A percentile compares a stretch with the other conserved stretches of the same genome.
phyloP scores from a whole-genome alignment of 2,888 invertebrate genomes.

The Dichetophora obliterata region DNA sequence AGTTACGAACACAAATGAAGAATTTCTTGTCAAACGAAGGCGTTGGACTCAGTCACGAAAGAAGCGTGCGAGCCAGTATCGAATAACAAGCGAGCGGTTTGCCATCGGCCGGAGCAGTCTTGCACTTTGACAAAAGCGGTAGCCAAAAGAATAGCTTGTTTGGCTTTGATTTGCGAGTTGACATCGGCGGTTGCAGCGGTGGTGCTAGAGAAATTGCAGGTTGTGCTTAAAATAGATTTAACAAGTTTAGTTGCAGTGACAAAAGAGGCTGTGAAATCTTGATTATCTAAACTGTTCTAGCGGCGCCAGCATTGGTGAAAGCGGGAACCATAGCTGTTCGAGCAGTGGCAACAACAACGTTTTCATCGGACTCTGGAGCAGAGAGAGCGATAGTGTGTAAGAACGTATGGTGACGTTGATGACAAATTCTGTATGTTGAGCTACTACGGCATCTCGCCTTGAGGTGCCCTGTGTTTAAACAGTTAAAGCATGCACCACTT shows the following conservation, averaged over 20 bases:
- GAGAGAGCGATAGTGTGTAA: not conserved
- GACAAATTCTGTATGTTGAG: too few relatives aligned
- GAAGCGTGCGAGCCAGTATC: constrained; percentile 34
- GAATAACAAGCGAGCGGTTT: not conserved
- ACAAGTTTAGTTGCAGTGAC: too few relatives aligned
- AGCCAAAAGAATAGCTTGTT: not conserved
- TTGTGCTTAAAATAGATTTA: too few relatives aligned
- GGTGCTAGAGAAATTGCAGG: not conserved
- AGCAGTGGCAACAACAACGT: too few relatives aligned
- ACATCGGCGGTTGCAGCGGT: not conserved
- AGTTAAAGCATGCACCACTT: constrained; percentile 2
- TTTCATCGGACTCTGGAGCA: not conserved
- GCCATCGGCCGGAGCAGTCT: not conserved
- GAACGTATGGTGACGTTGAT: not conserved
- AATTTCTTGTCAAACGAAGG: not conserved
- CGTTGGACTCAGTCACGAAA: constrained; percentile 38
- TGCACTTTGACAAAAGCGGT: constrained; percentile 1
- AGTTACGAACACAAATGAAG: constrained; percentile 27
- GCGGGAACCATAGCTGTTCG: not conserved
- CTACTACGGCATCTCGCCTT: too few relatives aligned
- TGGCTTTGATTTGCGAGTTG: not conserved
- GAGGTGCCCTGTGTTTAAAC: too few relatives aligned
- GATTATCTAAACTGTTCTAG: not conserved
- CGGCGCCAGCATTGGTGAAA: not conserved
- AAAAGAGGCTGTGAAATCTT: not conserved